A percentile compares a stretch with the other conserved stretches of the same genome.
Conservation (phyloP, 2,888 invertebrate species). For the Therioaphis trifolii region DNA sequence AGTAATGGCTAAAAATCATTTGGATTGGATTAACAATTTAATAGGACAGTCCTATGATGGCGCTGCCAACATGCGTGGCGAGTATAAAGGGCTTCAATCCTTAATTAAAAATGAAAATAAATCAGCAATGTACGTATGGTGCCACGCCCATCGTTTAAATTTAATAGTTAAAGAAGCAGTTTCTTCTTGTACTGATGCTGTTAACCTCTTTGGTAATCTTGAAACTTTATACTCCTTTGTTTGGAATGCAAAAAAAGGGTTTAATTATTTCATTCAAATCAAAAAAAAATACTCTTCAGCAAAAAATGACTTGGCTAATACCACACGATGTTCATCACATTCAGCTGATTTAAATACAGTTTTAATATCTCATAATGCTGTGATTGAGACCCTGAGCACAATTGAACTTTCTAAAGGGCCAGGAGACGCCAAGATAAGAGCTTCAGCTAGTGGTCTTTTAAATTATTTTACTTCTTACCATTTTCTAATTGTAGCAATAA, state of each 20-base stretch:
- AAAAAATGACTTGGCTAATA: slow-evolving; percentile 6
- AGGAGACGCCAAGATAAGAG: background rate
- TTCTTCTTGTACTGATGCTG: slow-evolving; percentile 15
- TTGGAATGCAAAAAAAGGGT: slow-evolving; percentile 21
- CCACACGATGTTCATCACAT: slow-evolving; percentile 7
- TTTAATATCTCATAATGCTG: slow-evolving; percentile 9
- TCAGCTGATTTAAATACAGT: slow-evolving; percentile 24
- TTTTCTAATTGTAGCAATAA: slow-evolving; percentile 23
- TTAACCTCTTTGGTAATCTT: slow-evolving; percentile 18
- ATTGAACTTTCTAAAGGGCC: slow-evolving; percentile 16
- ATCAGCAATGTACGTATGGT: slow-evolving; percentile 5
- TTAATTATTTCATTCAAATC: slow-evolving; percentile 20
- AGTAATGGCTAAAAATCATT: slow-evolving; percentile 34
- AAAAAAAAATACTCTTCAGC: too few relatives aligned
- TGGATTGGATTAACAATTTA: slow-evolving; percentile 24
- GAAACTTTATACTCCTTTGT: slow-evolving; percentile 17
- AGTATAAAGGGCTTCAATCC: slow-evolving; percentile 7
- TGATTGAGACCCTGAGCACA: slow-evolving; percentile 11
- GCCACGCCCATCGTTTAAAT: too few relatives aligned
- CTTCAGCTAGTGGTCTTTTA: slow-evolving; percentile 15
- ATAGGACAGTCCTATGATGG: slow-evolving; percentile 1
- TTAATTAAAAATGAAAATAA: slow-evolving; percentile 35
- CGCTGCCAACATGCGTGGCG: too few relatives aligned
- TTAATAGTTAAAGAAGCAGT: slow-evolving; percentile 26
- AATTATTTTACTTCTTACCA: slow-evolving; percentile 12